Evolutionary conservation across 2,113 vertebrate genomes (phyloP).

Genomic region (Promerops cafer): DNA sequence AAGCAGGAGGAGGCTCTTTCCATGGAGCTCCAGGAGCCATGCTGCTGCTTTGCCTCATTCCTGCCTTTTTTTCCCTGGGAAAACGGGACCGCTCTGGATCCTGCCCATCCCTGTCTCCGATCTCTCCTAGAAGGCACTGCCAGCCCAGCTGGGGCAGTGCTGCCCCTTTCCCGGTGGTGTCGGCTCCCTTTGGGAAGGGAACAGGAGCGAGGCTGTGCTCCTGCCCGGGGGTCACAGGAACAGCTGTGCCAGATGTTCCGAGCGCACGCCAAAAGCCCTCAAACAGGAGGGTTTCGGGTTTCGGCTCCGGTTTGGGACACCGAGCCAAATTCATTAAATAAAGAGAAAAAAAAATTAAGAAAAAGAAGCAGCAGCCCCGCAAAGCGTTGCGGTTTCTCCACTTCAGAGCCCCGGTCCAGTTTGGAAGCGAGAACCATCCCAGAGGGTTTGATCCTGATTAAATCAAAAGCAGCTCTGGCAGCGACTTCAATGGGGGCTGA

Average conservation of each 20-base stretch:
- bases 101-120: neutral
- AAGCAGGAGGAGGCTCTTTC: neutral
- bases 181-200: neutral
- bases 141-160: neutral
- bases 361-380: neutral
- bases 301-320: neutral
- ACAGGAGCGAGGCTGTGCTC: neutral
- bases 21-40: neutral
- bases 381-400: neutral
- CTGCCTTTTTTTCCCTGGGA: neutral
- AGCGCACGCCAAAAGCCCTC: neutral
- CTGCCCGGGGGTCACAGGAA: conserved; percentile 17
- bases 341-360: too few relatives aligned
- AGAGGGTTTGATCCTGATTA: conserved; percentile 21
- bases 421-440: conserved; percentile 37
- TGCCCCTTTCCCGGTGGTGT: neutral
- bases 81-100: neutral
- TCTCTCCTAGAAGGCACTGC: neutral
- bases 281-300: conserved; percentile 8
- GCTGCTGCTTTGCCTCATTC: neutral
- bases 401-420: neutral
- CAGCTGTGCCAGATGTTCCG: conserved; percentile 61
- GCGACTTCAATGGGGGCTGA: conserved; percentile 19
- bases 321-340: neutral
- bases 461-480: conserved; percentile 37